phyloP scores from a whole-genome alignment of 2,797 vertebrate species.

The Spheniscus humboldti region DNA sequence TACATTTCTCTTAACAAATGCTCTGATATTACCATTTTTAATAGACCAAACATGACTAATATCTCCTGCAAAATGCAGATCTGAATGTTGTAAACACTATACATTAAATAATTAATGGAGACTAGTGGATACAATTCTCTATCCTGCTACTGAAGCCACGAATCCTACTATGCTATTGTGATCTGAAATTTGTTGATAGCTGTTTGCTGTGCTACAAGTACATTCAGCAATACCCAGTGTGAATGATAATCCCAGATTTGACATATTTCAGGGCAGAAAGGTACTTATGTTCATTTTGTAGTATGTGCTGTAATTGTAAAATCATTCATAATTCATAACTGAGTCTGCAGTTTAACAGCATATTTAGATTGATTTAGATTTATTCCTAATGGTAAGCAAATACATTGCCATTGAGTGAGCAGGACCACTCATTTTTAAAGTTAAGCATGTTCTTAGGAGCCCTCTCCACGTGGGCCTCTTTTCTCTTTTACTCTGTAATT shows the following conservation, averaged over 20 bases:
- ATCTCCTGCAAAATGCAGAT: background rate
- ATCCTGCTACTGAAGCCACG: background rate
- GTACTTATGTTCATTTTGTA: background rate
- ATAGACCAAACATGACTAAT: background rate
- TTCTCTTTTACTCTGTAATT: background rate
- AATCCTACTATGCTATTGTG: background rate
- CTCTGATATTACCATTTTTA: background rate
- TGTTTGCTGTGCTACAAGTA: background rate
- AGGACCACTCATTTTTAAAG: background rate
- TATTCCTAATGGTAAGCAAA: background rate
- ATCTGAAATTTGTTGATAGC: background rate
- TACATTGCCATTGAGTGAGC: background rate
- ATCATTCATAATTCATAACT: background rate
- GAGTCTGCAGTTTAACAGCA: background rate
- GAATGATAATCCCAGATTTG: background rate
- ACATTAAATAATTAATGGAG: background rate
- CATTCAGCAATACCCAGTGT: background rate
- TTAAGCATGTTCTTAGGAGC: background rate
- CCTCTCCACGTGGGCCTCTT: background rate
- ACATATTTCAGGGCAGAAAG: background rate
- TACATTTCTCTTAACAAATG: background rate
- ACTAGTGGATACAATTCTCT: background rate
- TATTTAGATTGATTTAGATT: background rate
- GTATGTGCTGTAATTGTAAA: background rate
- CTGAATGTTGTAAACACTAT: background rate